Percentiles rank a stretch among this genome's conserved stretches.
These are phyloP conservation scores for Leptosomus discolor DNA, from an alignment of 2,113 vertebrate genomes.

Conservation along the genomic window DNA sequence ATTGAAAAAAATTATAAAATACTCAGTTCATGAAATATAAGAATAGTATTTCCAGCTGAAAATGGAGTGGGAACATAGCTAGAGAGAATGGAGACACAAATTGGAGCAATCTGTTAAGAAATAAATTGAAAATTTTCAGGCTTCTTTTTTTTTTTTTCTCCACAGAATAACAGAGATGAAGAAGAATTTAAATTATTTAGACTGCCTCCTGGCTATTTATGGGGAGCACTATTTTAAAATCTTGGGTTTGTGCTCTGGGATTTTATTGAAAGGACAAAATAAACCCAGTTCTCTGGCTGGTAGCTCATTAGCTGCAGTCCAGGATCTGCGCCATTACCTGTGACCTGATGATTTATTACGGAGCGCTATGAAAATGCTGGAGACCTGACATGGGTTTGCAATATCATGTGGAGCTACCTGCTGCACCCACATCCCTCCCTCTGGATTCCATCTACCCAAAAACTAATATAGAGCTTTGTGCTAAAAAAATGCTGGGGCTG, in stretches of 20 bases:
- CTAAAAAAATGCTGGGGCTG: neutral
- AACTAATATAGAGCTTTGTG: neutral
- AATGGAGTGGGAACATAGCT: neutral
- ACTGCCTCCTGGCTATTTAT: constrained; percentile 11
- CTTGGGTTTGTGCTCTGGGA: constrained; percentile 2
- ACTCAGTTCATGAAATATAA: neutral
- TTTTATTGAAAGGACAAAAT: constrained; percentile 46
- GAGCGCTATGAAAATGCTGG: neutral
- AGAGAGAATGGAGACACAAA: neutral
- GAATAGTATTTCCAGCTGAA: neutral
- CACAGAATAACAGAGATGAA: neutral
- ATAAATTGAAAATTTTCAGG: constrained; percentile 7
- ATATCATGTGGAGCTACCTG: neutral
- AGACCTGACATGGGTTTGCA: neutral
- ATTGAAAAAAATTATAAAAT: neutral
- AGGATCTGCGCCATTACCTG: neutral
- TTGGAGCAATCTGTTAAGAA: neutral
- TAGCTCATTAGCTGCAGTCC: constrained; percentile 28
- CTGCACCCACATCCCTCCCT: neutral
- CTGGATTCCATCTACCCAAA: neutral
- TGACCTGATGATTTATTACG: constrained; percentile 12
- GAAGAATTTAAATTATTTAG: constrained; percentile 58
- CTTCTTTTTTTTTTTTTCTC: neutral
- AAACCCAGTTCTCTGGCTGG: neutral
- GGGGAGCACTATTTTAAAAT: constrained; percentile 30